Percentiles rank a stretch among this genome's conserved stretches.
phyloP scores from a whole-genome alignment of 2,888 invertebrate species.

The Drosophila picticornis region DNA sequence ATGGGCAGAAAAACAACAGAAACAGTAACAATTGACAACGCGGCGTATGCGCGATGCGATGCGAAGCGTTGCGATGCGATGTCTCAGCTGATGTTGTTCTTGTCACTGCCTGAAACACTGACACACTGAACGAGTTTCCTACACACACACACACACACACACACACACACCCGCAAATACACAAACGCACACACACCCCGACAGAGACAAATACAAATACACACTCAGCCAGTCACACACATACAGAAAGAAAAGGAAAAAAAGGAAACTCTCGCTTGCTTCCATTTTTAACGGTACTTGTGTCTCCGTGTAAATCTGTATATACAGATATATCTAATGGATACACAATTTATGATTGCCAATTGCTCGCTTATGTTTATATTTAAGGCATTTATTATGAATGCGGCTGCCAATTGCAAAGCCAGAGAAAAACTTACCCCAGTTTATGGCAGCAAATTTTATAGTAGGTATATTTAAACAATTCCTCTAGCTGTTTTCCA shows the following conservation, averaged over 20 bases:
- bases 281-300: slow-evolving; percentile 51
- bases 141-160: slow-evolving; percentile 30
- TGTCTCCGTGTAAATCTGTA: not conserved
- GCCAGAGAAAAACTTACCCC: slow-evolving; percentile 47
- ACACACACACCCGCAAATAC: slow-evolving; percentile 30
- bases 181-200: slow-evolving; percentile 20
- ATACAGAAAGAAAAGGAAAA: slow-evolving; percentile 15
- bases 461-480: not conserved
- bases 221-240: slow-evolving; percentile 1
- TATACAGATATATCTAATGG: slow-evolving; percentile 65
- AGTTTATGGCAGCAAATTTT: slow-evolving; percentile 47
- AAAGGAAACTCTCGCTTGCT: slow-evolving; percentile 32
- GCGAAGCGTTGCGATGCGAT: not conserved
- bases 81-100: slow-evolving; percentile 62
- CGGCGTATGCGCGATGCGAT: slow-evolving; percentile 73
- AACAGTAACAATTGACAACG: slow-evolving; percentile 69
- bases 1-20: slow-evolving; percentile 13
- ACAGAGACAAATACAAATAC: slow-evolving; percentile 13
- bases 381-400: slow-evolving; percentile 44
- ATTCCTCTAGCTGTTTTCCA: slow-evolving; percentile 3
- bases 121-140: slow-evolving; percentile 77
- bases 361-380: slow-evolving; percentile 65
- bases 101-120: slow-evolving; percentile 66
- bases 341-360: slow-evolving; percentile 75
- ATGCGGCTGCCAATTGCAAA: slow-evolving; percentile 28